Evolutionary conservation across 2,113 vertebrate genomes (phyloP), one percentile per base, ranked within the genome.

Genomic region (Plecturocebus donacophilus): DNA sequence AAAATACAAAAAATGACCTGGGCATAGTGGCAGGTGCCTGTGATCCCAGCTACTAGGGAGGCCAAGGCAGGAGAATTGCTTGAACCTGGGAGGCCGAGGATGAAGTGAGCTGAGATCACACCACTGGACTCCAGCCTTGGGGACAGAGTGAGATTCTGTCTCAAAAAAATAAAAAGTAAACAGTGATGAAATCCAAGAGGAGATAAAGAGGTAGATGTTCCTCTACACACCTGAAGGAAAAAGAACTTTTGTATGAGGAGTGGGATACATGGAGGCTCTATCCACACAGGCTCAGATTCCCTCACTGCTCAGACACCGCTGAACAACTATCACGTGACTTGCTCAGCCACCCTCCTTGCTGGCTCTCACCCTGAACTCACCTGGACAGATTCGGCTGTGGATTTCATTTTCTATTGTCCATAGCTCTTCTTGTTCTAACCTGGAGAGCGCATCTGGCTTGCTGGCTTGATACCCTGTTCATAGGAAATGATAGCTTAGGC

Each of bases 381-480:
- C 92, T 75, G 70, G 16, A 75, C 6, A 17, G 40, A 68, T 25
- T 14, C 0, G 76, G 73, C 61, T 25, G 5, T 20, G 61, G 40
- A 52, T 45, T 40, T 83, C 49, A 14, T 64, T 61, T 71, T 87
- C 81, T 23, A 2, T 6, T 8, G 64, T 73, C 94, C 97, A 88
- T 0, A 0, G 70, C 30, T 90, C 70, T 49, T 82, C 81, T 70
- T 0, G 35, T 58, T 91, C 54, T 82, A 80, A 61, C 35, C 35
- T 96, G 68, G 83, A 85, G 10, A 97, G 25, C 8, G 45, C 52
- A 35, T 70, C 79, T 0, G 38, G n/a, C 61, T 80, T 87, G 52
- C 45, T 40, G 64, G 90, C 90, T 52, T 58, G 52, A 75, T 32
- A 97, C 40, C 96, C 96, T 97, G 81, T 94, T 90, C 17, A 1